A percentile compares a stretch with the other conserved stretches of the same genome.
Evolutionary conservation across 2,113 vertebrate species (phyloP).

Genomic region (Zosterops lateralis): DNA sequence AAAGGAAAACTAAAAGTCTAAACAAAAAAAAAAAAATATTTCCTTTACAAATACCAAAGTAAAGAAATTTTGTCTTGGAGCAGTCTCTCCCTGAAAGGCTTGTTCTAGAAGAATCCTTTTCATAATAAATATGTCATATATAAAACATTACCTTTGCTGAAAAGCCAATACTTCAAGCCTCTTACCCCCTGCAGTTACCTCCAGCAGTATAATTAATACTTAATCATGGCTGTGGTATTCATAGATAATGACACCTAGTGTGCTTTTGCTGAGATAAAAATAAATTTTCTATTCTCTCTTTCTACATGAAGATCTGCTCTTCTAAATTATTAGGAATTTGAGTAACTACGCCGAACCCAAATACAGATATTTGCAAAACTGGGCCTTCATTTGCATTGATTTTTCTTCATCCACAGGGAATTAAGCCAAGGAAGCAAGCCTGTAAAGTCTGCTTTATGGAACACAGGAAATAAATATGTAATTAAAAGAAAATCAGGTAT

Average conservation of each 20-base stretch:
- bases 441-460: background rate
- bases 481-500: conserved; percentile 18
- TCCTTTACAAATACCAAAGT: background rate
- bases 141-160: background rate
- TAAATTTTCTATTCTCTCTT: background rate
- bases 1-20: background rate
- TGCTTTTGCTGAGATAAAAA: background rate
- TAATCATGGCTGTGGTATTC: background rate
- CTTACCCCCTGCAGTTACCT: background rate
- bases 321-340: background rate
- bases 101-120: background rate
- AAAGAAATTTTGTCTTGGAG: background rate
- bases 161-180: background rate
- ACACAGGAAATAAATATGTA: background rate
- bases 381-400: background rate
- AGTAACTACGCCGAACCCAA: background rate
- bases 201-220: conserved; percentile 14
- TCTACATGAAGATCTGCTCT: background rate
- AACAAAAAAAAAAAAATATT: background rate
- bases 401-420: background rate
- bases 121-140: background rate
- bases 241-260: background rate
- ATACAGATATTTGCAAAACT: background rate
- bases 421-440: background rate
- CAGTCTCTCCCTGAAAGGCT: background rate